These are phyloP conservation scores for Anastatus disparis DNA, from an alignment of 1,140 invertebrate genomes.

Conservation along the genomic window DNA sequence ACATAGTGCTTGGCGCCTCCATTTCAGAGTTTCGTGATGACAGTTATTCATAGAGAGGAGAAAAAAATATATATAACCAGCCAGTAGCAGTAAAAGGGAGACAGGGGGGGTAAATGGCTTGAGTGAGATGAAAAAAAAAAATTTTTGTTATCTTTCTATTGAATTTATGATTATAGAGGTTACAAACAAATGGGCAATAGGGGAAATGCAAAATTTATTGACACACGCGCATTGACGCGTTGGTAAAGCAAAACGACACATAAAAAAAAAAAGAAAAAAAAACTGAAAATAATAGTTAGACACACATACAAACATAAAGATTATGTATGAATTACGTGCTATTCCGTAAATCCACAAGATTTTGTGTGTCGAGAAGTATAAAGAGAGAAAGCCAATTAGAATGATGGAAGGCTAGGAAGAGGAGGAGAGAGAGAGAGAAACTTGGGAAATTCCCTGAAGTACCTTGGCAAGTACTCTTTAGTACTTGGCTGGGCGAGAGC, in stretches of 20 bases:
- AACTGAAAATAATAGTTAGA: too few relatives aligned
- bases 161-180: conserved; percentile 25
- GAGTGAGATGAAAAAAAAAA: neutral
- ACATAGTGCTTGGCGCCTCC: too few relatives aligned
- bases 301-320: too few relatives aligned
- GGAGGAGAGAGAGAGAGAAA: too few relatives aligned
- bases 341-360: neutral
- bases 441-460: conserved; percentile 28
- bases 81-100: too few relatives aligned
- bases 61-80: too few relatives aligned
- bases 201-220: conserved; percentile 27
- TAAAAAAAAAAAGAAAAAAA: too few relatives aligned
- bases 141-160: neutral
- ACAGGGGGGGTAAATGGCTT: too few relatives aligned
- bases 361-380: neutral
- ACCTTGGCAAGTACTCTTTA: conserved; percentile 18
- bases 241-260: neutral
- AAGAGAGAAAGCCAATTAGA: conserved; percentile 33
- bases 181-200: neutral
- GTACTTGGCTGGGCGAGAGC: conserved; percentile 7
- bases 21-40: too few relatives aligned
- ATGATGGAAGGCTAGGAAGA: conserved; percentile 36
- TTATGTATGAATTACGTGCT: too few relatives aligned
- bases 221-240: neutral
- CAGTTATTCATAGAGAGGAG: too few relatives aligned